Conservation (phyloP, 92 coral and sea anemone species). For the Umimayanthus kanabou region DNA sequence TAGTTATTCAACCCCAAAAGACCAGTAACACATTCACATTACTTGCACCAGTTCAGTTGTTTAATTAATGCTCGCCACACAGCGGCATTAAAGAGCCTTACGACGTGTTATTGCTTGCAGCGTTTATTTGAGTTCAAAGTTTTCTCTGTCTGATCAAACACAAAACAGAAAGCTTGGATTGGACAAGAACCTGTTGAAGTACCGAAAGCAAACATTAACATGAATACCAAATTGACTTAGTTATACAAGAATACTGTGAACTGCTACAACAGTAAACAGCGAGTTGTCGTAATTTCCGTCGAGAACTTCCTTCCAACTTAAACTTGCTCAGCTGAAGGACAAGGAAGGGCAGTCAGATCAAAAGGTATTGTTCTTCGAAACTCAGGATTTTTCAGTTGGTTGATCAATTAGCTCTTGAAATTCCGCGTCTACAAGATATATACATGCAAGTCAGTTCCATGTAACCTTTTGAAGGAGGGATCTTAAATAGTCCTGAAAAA, state of each 20-base stretch:
- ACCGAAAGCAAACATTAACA: slow-evolving; percentile 11
- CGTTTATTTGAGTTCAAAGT: neutral
- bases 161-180: slow-evolving; percentile 17
- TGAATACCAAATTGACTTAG: slow-evolving; percentile 35
- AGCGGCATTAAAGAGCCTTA: no score
- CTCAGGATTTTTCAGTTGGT: no score
- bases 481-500: no score
- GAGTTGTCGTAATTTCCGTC: neutral
- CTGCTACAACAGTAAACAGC: slow-evolving; percentile 5
- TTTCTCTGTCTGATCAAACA: neutral
- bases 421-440: no score
- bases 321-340: neutral
- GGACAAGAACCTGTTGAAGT: neutral
- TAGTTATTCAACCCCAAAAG: no score
- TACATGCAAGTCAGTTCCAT: no score
- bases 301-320: neutral
- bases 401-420: no score
- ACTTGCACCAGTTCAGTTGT: no score
- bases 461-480: no score
- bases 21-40: no score
- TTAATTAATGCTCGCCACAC: no score
- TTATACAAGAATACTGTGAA: slow-evolving; percentile 5
- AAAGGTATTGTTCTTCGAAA: neutral
- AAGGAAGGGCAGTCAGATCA: neutral
- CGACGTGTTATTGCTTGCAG: neutral